Evolutionary conservation across 2,797 vertebrate genomes (phyloP), one percentile per base, ranked within the genome.

Genomic region (Chelon auratus): DNA sequence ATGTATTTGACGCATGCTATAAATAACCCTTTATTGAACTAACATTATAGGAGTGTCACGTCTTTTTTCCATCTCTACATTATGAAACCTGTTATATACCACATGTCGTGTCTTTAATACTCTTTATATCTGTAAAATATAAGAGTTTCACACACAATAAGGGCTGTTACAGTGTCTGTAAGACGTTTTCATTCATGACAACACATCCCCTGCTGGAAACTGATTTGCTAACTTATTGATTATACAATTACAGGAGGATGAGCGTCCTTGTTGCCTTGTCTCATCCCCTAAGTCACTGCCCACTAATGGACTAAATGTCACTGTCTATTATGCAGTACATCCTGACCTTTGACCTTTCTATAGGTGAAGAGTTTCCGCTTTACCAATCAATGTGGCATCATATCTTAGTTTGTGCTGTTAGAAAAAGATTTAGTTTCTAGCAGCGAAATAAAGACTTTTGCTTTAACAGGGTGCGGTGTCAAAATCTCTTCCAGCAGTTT

Each of bases 161-260:
- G 50, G 26, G 5, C 8, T 3, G 55, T 54, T 56, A 61, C 36
- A 50, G 53, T 33, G 9, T 39, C 37, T 52, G 47, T 24, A 14
- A 53, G 22, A 45, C n/a, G 47, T 62, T 62, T 62, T 59, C 26
- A 69, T 18, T 62, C 42, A 59, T 37, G 36, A 39, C 62, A 63
- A 42, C 26, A 40, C 13, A 59, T 60, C 9, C 13, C 47, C 17
- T 53, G 20, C 60, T 36, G 15, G 62, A 15, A 36, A 65, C 6
- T 64, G 59, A 88, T 68, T 73, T 40, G 2, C 36, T 68, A 14
- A 66, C 78, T 66, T 75, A 87, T 87, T 84, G 68, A 87, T 89
- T 56, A 20, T 68, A 56, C 58, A 52, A 63, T 18, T 63, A 66
- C 10, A 52, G 58, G 33, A 11, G 43, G 53, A 56, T 61, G 55